Base-by-base conservation (phyloP, 1,140 invertebrate species). In the Mya arenaria region DNA sequence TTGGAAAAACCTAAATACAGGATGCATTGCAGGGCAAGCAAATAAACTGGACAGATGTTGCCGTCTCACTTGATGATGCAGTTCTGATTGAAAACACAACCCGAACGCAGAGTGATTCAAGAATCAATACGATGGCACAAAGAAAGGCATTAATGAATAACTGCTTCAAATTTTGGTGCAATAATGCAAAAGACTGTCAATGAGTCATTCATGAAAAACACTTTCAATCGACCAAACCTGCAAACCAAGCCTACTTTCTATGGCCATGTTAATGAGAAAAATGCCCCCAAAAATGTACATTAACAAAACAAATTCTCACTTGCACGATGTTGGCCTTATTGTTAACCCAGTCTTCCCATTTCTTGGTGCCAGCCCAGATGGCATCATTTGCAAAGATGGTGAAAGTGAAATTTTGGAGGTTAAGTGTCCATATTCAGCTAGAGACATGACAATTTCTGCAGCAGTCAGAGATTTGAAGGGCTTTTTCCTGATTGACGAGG, bases 261-360 rank as follows among this genome's bases (percentile, higher is more conserved):
- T 23, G 74, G 74, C 4, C 44, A 19, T 10, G 17, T 3, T 23
- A 65, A 30, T 77, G 60, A 77, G 25, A 77, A 65, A 23, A 25
- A 30, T 10, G 74, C 74, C 4, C 48, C n/a, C 37, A 30, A 41
- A 63, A 28, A 65, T 48, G 60, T 65, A 65, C 39, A 13, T 30
- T 17, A 48, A 28, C 19, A 65, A 63, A 34, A 77, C 74, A 52
- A 23, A 37, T 10, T 68, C 55, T 17, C 81, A 85, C 60, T n/a
- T 85, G 1, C 84, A 84, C 60, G 73, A 80, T 8, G 80, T 75
- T 81, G 84, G 74, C 3, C 66, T 85, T 10, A 48, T 85, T 13
- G 65, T 83, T 8, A 81, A 80, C 34, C 62, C 73, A 4, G 19
- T 17, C 25, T 85, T 84, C 56, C 69, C 75, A 41, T 85, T 83